phyloP scores from a whole-genome alignment of 2,113 vertebrate species.

The Grantiella picta region DNA sequence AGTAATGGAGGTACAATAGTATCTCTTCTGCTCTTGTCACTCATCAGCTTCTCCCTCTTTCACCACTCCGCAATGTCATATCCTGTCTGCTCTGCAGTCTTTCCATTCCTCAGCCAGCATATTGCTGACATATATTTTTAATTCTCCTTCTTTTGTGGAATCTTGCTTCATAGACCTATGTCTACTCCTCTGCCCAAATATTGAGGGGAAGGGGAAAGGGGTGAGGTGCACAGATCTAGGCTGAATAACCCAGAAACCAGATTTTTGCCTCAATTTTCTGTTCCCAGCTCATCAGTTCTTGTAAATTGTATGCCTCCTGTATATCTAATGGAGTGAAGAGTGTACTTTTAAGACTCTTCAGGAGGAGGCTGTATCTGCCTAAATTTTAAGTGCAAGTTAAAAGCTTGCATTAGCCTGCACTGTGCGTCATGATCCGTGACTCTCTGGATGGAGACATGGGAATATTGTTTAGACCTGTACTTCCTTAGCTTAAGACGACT shows the following conservation, averaged over 20 bases:
- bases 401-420: background rate
- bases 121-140: background rate
- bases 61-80: background rate
- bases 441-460: background rate
- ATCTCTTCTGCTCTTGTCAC: background rate
- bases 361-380: background rate
- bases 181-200: background rate
- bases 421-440: background rate
- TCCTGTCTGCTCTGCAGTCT: background rate
- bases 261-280: background rate
- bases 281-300: background rate
- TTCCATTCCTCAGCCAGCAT: background rate
- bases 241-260: background rate
- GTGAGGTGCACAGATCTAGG: rapidly evolving
- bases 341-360: background rate
- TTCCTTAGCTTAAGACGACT: background rate
- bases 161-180: background rate
- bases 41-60: background rate
- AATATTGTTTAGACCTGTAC: background rate
- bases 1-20: background rate
- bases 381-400: background rate
- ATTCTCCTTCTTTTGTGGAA: background rate
- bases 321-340: background rate
- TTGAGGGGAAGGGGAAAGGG: rapidly evolving
- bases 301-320: background rate